phyloP scores from a whole-genome alignment of 1,140 invertebrate genomes.

The Rhopalosiphum maidis region DNA sequence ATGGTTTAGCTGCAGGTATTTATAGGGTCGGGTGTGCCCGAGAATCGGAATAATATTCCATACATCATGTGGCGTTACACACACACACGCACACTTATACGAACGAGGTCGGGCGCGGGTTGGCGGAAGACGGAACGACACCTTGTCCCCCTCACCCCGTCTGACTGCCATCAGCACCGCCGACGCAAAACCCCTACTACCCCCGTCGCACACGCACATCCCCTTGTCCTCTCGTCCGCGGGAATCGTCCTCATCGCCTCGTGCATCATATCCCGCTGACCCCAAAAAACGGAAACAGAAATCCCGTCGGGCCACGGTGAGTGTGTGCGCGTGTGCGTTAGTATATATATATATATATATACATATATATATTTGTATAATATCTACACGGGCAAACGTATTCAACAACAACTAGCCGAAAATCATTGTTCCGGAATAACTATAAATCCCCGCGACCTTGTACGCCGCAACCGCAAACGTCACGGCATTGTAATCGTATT shows the following conservation, averaged over 20 bases:
- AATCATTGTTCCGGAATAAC: constrained; percentile 43
- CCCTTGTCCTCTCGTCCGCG: neutral
- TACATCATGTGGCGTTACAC: neutral
- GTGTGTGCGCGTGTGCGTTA: neutral
- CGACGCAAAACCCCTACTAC: neutral
- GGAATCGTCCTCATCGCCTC: neutral
- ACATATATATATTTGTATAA: neutral
- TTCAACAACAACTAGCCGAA: constrained; percentile 11
- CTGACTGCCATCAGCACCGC: too few relatives aligned
- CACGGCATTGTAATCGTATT: constrained; percentile 37
- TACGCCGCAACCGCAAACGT: constrained; percentile 20
- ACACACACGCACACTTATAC: too few relatives aligned
- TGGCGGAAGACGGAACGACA: constrained; percentile 13
- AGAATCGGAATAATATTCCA: constrained; percentile 38
- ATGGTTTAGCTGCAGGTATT: constrained; percentile 8
- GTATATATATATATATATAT: neutral
- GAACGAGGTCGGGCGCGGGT: neutral
- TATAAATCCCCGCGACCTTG: neutral
- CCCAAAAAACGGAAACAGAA: constrained; percentile 36
- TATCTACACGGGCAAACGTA: neutral
- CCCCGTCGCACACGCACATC: neutral
- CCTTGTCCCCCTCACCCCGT: neutral
- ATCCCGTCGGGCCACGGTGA: neutral
- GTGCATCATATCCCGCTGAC: neutral
- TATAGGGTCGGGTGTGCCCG: neutral